Base-by-base conservation (phyloP, 2,797 vertebrate species). In the Brotula barbata region DNA sequence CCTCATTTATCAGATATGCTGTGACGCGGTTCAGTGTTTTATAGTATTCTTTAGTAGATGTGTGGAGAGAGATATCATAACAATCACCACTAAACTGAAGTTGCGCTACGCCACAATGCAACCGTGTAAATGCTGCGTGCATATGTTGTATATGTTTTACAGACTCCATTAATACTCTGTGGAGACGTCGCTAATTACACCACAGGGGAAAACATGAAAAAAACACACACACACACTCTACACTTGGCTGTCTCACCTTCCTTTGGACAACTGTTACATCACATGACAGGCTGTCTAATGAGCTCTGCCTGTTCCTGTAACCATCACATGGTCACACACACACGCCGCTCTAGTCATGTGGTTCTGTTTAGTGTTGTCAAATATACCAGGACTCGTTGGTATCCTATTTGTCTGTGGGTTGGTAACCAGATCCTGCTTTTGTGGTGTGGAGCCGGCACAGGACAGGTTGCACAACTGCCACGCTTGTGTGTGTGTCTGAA, bases 381-480 rank as follows among this genome's bases (percentile, higher is more conserved):
- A 69, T 68, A 69, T 46, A 74, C 66, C 72, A 59, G 64, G 58
- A 58, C 66, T 51, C 46, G 40, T 61, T 66, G 50, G 64, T 62
- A 81, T 72, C 44, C 41, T 47, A 33, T 66, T 63, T 70, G 75
- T 68, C 61, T 64, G 54, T 55, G 53, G 53, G 65, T 55, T 59
- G 49, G 85, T 69, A 89, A 90, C 78, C 75, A 88, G 84, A 77
- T 62, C 52, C 22, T 67, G 82, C 60, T 76, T 68, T 72, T 83
- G 73, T 80, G 71, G 71, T 81, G 83, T 83, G 81, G 60, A 63
- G 74, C 46, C 1, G 71, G 75, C 46, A 69, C 16, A 33, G 45
- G 54, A 67, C 39, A 60, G 25, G 79, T 88, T 90, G 83, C 76
- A 76, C 79, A 90, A 89, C 58, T 11, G 7, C 41, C 47, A 46